Base-by-base conservation (phyloP, 2,888 invertebrate species). In the Chironomus riparius region DNA sequence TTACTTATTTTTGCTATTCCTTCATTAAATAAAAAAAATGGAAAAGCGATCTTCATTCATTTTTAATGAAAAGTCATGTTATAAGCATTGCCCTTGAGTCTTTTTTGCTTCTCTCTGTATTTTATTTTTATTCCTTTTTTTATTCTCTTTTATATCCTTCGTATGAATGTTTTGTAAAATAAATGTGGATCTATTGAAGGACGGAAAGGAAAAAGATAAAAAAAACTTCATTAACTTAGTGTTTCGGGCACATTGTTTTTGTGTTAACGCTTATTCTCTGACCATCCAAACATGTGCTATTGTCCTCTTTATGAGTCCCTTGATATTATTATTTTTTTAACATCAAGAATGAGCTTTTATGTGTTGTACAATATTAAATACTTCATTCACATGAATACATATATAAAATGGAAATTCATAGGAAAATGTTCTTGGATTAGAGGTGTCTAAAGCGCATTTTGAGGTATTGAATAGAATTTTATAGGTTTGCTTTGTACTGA, bases 11-110 rank as follows among this genome's bases (percentile, higher is more conserved):
- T 38, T 38, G 38, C 38, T 38, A 38, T 38, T 38, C 38, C 38
- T 38, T 38, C 38, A 38, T 38, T 38, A 38, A 38, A 38, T 38
- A 38, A 10, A 38, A 38, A 38, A 38, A 38, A 38, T 38, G 38
- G 38, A 69, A 70, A 28, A 28, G 22, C 38, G 21, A 62, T 38
- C 13, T 61, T 62, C 62, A 72, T 72, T 72, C n/a, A 72, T 72
- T 62, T 72, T 72, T 72, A 72, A 72, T 72, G 72, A 72, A 72
- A 72, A 72, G 61, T 38, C 62, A 18, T 22, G 62, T 65, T 65
- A 65, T 24, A 28, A 56, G 6, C n/a, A 22, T 2, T 10, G 48
- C 48, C 70, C 38, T 38, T 38, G 38, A 38, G 38, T 38, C 38
- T 38, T 38, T 24, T 38, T 38, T 38, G 38, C 38, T 38, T 28